These are phyloP conservation scores for Metacarcinus magister DNA, from an alignment of 2,888 invertebrate species.

Conservation along the genomic window DNA sequence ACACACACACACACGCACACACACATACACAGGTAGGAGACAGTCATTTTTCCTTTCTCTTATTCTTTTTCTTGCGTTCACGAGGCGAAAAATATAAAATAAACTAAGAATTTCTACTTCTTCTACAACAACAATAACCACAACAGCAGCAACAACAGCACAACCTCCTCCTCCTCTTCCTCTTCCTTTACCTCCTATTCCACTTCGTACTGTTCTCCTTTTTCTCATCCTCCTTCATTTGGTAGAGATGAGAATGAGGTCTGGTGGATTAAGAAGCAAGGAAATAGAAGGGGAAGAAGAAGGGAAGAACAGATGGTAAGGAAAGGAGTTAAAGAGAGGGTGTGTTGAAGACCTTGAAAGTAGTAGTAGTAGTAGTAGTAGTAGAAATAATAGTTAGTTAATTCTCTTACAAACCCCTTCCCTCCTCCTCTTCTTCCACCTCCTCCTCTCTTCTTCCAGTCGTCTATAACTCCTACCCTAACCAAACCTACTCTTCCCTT, in stretches of 20 bases:
- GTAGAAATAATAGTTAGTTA: not conserved
- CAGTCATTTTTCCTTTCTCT: not conserved
- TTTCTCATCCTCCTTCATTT: not conserved
- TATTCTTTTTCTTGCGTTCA: not conserved
- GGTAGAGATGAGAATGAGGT: not conserved
- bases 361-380: slow-evolving; percentile 40
- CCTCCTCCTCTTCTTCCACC: not conserved
- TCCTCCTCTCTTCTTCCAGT: not conserved
- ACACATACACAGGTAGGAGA: not conserved
- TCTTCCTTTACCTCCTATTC: not conserved
- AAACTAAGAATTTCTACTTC: not conserved
- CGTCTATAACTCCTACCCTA: not conserved
- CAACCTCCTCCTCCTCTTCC: not conserved
- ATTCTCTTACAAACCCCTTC: not conserved
- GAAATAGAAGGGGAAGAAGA: not conserved
- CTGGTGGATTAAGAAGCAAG: not conserved
- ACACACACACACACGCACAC: slow-evolving; percentile 7
- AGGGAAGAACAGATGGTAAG: not conserved
- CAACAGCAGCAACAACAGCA: not conserved
- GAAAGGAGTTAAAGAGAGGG: not conserved
- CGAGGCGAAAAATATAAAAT: not conserved
- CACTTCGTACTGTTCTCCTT: not conserved
- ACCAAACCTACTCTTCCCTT: not conserved
- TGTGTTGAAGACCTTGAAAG: not conserved
- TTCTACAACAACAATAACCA: not conserved